Evolutionary conservation across 2,113 vertebrate species (phyloP), one percentile per base, ranked within the genome.

Genomic region (Accipiter cooperii): DNA sequence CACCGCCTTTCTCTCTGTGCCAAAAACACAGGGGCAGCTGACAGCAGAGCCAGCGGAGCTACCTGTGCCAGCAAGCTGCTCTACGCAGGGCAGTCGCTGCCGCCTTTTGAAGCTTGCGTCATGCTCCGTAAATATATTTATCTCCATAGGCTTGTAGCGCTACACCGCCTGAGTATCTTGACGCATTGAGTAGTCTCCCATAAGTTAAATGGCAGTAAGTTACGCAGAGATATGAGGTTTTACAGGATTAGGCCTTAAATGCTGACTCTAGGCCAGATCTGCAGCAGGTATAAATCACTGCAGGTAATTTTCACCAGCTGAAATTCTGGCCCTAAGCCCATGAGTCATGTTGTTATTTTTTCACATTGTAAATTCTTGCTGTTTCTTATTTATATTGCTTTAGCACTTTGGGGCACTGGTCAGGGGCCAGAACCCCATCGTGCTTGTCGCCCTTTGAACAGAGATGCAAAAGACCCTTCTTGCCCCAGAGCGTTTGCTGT

Each of bases 271-370:
- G 70, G 84, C 86, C 87, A 94, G 86, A 90, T 75, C 92, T 92
- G 85, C 90, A 91, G 89, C 74, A 95, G 66, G 81, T 96, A 96
- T 96, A 97, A 97, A 97, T 97, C 94, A 94, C 66, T 58, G 46
- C 94, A 97, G 96, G 96, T 97, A 92, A 97, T 97, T 97, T 96
- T 96, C 95, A 92, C 90, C 86, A 90, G 95, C 97, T 97, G 93
- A 97, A 94, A 90, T 78, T 91, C 96, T 96, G 96, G 87, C 90
- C 82, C 29, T 70, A 54, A 93, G 85, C 96, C 91, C 68, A 5
- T 40, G 60, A 94, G 91, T 87, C 89, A 64, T 86, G 79, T 87
- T 95, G 96, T 94, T 96, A 91, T 97, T 97, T 97, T 96, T 97
- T 85, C 95, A 97, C 89, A 91, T 96, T 97, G 89, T 97, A 97